phyloP scores from a whole-genome alignment of 2,797 vertebrate genomes.

The Okamejei kenojei region DNA sequence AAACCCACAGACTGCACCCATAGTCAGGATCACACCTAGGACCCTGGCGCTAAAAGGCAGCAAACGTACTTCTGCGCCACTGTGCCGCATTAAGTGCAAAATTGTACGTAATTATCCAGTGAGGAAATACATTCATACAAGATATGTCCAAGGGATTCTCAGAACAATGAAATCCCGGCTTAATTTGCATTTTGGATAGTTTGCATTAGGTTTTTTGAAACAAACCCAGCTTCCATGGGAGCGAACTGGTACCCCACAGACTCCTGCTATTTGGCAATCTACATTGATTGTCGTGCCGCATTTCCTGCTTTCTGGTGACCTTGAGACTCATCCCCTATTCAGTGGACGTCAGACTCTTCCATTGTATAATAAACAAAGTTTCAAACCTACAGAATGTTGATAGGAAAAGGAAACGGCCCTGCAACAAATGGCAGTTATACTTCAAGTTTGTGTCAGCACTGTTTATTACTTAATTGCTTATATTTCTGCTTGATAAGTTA shows the following conservation, averaged over 20 bases:
- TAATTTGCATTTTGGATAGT: neutral
- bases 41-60: too few species aligned
- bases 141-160: neutral
- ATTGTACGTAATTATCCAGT: neutral
- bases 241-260: neutral
- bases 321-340: neutral
- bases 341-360: neutral
- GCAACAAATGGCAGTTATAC: neutral
- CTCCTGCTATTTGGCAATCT: neutral
- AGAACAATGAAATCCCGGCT: neutral
- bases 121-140: neutral
- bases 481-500: slow-evolving; percentile 2
- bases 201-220: neutral
- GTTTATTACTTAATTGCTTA: slow-evolving; percentile 26
- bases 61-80: too few species aligned
- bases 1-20: too few species aligned
- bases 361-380: slow-evolving; percentile 20
- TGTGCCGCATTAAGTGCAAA: neutral
- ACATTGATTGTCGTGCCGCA: neutral
- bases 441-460: slow-evolving; percentile 19
- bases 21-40: too few species aligned
- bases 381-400: neutral
- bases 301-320: neutral
- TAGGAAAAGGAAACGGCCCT: neutral
- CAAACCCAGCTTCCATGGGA: neutral